A percentile compares a stretch with the other conserved stretches of the same genome.
Evolutionary conservation across 2,888 invertebrate genomes (phyloP).

Genomic region (Coremacera marginata): DNA sequence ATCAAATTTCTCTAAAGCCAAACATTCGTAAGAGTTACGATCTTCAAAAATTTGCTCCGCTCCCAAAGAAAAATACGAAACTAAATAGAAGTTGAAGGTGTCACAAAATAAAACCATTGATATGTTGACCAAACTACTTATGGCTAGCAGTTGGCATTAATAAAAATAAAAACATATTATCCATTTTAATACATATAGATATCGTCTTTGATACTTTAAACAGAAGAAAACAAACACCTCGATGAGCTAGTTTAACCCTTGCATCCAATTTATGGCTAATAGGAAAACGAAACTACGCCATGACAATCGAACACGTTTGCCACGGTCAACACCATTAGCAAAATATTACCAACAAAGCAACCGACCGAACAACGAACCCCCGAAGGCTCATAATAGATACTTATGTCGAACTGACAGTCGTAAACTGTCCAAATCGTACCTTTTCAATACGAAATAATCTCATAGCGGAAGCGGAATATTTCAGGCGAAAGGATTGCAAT

Average conservation of each 20-base stretch:
- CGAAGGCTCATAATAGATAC: conserved; percentile 27
- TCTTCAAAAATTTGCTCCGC: neutral
- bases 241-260: conserved; percentile 10
- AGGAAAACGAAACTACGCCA: conserved; percentile 56
- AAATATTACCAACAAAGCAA: neutral
- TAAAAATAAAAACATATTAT: no score
- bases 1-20: neutral
- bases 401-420: conserved; percentile 49
- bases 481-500: conserved; percentile 57
- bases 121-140: no score
- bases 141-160: no score
- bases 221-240: neutral
- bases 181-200: neutral
- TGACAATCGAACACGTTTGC: conserved; percentile 30
- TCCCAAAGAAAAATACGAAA: neutral
- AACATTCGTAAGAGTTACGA: neutral
- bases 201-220: neutral
- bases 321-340: conserved; percentile 50
- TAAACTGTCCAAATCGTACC: conserved; percentile 55
- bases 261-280: conserved; percentile 65
- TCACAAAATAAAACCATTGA: no score
- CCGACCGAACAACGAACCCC: neutral
- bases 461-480: conserved; percentile 58
- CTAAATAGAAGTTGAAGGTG: neutral
- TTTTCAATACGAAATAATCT: conserved; percentile 62